Base-by-base conservation (phyloP, 2,113 vertebrate species). In the Crypturellus undulatus region DNA sequence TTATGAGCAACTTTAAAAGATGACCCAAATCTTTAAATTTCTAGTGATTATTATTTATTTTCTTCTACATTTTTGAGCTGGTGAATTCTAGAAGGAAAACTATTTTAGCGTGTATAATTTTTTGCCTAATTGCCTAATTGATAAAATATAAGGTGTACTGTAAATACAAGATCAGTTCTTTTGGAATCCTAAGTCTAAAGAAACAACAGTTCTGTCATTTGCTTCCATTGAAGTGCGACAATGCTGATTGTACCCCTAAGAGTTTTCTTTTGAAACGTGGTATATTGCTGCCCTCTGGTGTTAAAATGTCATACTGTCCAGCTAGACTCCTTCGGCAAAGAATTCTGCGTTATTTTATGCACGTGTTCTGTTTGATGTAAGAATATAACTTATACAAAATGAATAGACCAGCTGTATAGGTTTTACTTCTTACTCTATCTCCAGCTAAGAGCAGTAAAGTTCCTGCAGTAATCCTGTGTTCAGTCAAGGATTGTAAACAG, bases 281-380 rank as follows among this genome's bases (percentile, higher is more conserved):
- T 49, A 0, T 71, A 88, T 73, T 92, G 86, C 71, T 52, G 72
- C 96, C 97, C 95, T 92, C 97, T 91, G 49, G 78, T 77, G 96
- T 70, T 79, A 1, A 30, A 43, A 4, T 3, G 11, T 6, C 62
- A 1, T 12, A 5, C 22, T 47, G 9, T 9, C 1, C 43, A 8
- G 40, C 82, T 18, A 0, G 19, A 22, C 26, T 12, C 5, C 3
- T 7, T 10, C 8, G 10, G n/a, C 64, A 4, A 11, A 6, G 26
- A 60, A 30, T 65, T 16, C 62, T 0, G 9, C 2, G 0, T n/a
- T 64, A 1, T 4, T 60, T 90, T 17, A 4, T 3, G 2, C 1
- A 1, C 15, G 0, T 30, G 60, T 49, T 68, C 16, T 28, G 40
- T 49, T 49, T 67, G 21, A 21, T 43, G 0, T 2, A 19, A 18